Conservation (phyloP, 1,140 invertebrate species). For the Meloidogyne chitwoodi region DNA sequence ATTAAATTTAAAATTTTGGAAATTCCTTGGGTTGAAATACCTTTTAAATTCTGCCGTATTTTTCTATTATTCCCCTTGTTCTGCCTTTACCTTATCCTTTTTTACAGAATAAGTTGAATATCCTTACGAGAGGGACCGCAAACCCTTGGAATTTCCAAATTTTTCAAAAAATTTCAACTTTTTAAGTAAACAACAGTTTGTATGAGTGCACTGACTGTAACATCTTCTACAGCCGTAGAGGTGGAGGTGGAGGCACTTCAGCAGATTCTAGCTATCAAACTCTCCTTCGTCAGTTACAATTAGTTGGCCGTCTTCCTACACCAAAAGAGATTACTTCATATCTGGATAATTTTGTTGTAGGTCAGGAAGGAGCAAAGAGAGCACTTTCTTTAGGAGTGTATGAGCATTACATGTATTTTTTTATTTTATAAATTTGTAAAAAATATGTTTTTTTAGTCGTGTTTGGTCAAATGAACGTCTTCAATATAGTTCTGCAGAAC, state of each 20-base stretch:
- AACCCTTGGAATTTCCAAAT: too few relatives aligned
- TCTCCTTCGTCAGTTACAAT: not conserved
- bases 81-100: too few relatives aligned
- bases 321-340: constrained; percentile 64
- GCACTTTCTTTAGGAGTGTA: constrained; percentile 97
- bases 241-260: not conserved
- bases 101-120: too few relatives aligned
- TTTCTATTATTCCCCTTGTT: too few relatives aligned
- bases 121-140: too few relatives aligned
- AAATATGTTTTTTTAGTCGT: not conserved
- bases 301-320: constrained; percentile 21
- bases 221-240: constrained; percentile 20
- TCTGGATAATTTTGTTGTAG: constrained; percentile 90
- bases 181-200: constrained; percentile 16
- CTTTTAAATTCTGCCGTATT: too few relatives aligned
- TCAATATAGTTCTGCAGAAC: not conserved
- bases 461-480: not conserved
- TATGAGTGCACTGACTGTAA: constrained; percentile 36
- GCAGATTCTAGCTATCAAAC: constrained; percentile 13
- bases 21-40: too few relatives aligned
- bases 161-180: not conserved
- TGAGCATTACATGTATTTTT: constrained; percentile 76
- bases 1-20: too few relatives aligned
- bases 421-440: not conserved
- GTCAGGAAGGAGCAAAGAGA: constrained; percentile 96